Evolutionary conservation across 1,140 invertebrate genomes (phyloP).

Genomic region (Calephelis virginiensis): DNA sequence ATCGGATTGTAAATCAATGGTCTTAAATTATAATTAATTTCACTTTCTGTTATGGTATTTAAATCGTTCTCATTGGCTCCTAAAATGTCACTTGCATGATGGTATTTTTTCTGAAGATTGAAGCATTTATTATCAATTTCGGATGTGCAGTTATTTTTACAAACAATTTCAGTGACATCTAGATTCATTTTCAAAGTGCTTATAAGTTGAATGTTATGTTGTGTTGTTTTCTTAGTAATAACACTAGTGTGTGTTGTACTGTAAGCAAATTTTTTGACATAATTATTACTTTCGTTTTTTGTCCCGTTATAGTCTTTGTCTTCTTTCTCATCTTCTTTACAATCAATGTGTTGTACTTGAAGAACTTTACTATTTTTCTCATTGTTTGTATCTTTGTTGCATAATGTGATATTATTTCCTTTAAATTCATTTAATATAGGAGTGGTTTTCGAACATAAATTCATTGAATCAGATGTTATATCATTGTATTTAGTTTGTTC

Average conservation of each 20-base stretch:
- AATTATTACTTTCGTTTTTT: slow-evolving; percentile 20
- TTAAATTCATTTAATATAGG: neutral
- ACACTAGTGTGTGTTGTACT: slow-evolving; percentile 42
- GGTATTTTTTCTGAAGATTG: neutral
- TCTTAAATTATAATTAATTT: too few relatives aligned
- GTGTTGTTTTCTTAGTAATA: slow-evolving; percentile 35
- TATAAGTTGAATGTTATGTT: slow-evolving; percentile 41
- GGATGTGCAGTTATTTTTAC: slow-evolving; percentile 15
- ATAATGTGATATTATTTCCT: neutral
- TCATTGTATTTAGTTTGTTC: neutral
- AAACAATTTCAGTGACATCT: slow-evolving; percentile 47
- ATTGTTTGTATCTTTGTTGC: neutral
- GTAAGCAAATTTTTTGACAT: slow-evolving; percentile 38
- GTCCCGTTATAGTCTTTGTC: neutral
- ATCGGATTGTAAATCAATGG: too few relatives aligned
- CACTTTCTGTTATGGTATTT: too few relatives aligned
- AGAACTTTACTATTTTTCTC: neutral
- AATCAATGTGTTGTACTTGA: neutral
- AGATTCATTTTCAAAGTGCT: slow-evolving; percentile 52
- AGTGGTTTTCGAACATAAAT: neutral
- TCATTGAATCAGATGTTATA: neutral
- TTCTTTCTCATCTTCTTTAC: neutral
- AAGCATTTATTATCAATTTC: slow-evolving; percentile 14
- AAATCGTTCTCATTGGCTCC: neutral
- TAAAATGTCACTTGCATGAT: slow-evolving; percentile 4